These are phyloP conservation scores for Trachelipus rathkii DNA, from an alignment of 1,140 invertebrate species.

Conservation along the genomic window DNA sequence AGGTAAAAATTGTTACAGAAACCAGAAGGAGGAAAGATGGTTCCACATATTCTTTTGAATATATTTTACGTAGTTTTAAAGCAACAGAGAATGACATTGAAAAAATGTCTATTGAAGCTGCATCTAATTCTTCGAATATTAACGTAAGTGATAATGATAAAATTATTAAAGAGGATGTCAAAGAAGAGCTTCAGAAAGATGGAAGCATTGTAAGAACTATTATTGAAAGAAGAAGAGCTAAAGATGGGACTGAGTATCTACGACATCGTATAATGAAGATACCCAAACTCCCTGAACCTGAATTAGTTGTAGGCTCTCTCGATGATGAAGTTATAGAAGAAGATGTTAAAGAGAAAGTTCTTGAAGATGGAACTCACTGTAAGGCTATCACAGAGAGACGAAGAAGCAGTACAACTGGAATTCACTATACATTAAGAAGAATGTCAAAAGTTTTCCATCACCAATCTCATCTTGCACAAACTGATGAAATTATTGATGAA, in stretches of 20 bases:
- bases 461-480: constrained; percentile 18
- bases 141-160: constrained; percentile 41
- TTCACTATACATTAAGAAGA: constrained; percentile 42
- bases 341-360: constrained; percentile 40
- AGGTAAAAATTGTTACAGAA: constrained; percentile 39
- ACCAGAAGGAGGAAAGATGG: constrained; percentile 41
- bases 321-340: constrained; percentile 40
- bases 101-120: constrained; percentile 26
- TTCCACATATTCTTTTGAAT: constrained; percentile 43
- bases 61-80: constrained; percentile 41
- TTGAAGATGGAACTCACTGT: constrained; percentile 36
- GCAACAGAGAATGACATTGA: constrained; percentile 36
- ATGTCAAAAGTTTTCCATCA: constrained; percentile 37
- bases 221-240: constrained; percentile 40
- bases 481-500: constrained; percentile 41
- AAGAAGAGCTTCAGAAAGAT: constrained; percentile 40
- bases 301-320: constrained; percentile 34
- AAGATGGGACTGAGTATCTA: constrained; percentile 43
- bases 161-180: constrained; percentile 42
- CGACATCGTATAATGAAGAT: constrained; percentile 44
- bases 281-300: constrained; percentile 42
- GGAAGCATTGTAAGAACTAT: constrained; percentile 41
- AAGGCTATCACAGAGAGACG: constrained; percentile 41
- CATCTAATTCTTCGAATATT: constrained; percentile 32
- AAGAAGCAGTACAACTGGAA: constrained; percentile 39